phyloP scores from a whole-genome alignment of 2,113 vertebrate species.

The Dipodomys spectabilis region DNA sequence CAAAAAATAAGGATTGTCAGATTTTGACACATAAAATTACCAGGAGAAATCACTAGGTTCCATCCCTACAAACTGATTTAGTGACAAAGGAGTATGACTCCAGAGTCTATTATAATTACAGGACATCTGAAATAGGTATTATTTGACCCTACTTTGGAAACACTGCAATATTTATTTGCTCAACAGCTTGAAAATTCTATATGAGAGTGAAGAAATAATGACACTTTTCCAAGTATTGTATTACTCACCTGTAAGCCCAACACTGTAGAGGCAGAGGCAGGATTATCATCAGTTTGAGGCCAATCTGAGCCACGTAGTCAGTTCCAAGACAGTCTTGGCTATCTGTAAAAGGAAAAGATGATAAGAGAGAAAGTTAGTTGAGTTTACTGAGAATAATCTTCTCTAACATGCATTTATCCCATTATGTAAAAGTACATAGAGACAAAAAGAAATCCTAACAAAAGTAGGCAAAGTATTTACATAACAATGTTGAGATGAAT shows the following conservation, averaged over 20 bases:
- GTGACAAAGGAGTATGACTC: neutral
- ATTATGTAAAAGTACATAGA: neutral
- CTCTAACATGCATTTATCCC: neutral
- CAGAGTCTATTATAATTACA: neutral
- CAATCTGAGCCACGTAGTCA: too few relatives aligned
- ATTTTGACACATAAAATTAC: neutral
- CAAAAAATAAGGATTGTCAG: neutral
- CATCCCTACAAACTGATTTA: neutral
- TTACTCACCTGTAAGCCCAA: too few relatives aligned
- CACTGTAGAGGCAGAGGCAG: too few relatives aligned
- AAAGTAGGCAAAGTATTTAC: slow-evolving; percentile 35
- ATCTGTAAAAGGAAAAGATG: neutral
- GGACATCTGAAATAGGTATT: neutral
- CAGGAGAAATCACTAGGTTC: neutral
- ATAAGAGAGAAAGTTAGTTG: neutral
- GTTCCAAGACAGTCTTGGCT: too few relatives aligned
- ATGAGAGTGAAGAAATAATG: neutral
- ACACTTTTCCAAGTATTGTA: neutral
- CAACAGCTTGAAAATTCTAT: slow-evolving; percentile 5
- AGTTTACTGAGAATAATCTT: slow-evolving; percentile 20
- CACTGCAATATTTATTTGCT: slow-evolving; percentile 36
- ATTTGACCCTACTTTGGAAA: neutral
- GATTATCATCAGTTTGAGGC: too few relatives aligned
- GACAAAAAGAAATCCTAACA: neutral
- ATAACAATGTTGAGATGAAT: neutral